Percentiles rank a stretch among this genome's conserved stretches.
Conservation (phyloP, 2,888 invertebrate species). For the Anthrax anthrax region DNA sequence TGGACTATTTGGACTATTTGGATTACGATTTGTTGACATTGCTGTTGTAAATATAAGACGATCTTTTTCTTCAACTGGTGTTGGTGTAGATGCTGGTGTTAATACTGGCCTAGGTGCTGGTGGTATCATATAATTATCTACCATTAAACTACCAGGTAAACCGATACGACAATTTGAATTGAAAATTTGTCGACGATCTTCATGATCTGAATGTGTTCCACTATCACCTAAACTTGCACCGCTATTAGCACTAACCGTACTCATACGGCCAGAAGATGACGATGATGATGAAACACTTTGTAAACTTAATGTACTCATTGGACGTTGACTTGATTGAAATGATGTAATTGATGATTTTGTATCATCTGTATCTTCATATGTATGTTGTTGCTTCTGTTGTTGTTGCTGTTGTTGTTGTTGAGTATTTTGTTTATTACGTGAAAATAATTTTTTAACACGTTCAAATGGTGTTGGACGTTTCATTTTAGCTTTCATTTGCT, state of each 20-base stretch:
- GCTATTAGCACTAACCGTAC: slow-evolving; percentile 57
- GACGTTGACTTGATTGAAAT: slow-evolving; percentile 35
- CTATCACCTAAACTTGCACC: slow-evolving; percentile 71
- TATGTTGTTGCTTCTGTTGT: background rate
- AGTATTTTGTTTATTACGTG: slow-evolving; percentile 41
- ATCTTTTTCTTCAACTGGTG: slow-evolving; percentile 26
- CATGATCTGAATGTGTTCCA: slow-evolving; percentile 72
- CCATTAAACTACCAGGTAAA: slow-evolving; percentile 30
- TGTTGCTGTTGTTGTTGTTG: background rate
- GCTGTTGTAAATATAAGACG: slow-evolving; percentile 27
- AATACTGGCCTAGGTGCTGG: slow-evolving; percentile 44
- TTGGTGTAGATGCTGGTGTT: slow-evolving; percentile 31
- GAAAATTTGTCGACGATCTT: slow-evolving; percentile 42
- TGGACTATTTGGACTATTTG: slow-evolving; percentile 13
- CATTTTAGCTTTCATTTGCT: slow-evolving; percentile 56
- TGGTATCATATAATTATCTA: slow-evolving; percentile 48
- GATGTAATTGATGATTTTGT: slow-evolving; percentile 31
- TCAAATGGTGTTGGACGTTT: slow-evolving; percentile 72
- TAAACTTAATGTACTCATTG: slow-evolving; percentile 52
- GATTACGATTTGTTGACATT: slow-evolving; percentile 17
- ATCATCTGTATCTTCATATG: slow-evolving; percentile 20
- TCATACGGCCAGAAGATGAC: slow-evolving; percentile 68
- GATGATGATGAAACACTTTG: slow-evolving; percentile 50
- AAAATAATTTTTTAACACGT: slow-evolving; percentile 58
- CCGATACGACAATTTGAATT: slow-evolving; percentile 23